Evolutionary conservation across 2,888 invertebrate genomes (phyloP).

Genomic region (Apamea crenata): DNA sequence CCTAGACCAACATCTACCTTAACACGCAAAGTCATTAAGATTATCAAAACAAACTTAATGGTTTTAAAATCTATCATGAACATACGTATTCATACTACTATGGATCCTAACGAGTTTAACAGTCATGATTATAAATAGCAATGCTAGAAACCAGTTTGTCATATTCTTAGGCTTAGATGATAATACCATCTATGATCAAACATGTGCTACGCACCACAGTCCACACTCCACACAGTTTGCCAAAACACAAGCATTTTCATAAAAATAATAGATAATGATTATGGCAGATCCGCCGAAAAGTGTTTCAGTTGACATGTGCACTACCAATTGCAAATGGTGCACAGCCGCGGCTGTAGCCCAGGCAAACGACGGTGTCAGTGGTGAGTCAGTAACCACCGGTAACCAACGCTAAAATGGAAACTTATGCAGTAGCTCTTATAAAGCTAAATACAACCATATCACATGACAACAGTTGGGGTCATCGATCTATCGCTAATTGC

Average conservation of each 20-base stretch:
- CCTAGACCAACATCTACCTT: conserved; percentile 17
- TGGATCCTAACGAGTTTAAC: conserved; percentile 2
- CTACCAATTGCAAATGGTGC: conserved; percentile 84
- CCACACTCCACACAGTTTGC: conserved; percentile 13
- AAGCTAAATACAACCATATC: conserved; percentile 55
- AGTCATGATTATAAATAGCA: conserved; percentile 17
- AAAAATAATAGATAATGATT: conserved; percentile 41
- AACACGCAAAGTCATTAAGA: conserved; percentile 36
- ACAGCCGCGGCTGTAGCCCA: conserved; percentile 82
- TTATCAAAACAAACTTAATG: conserved; percentile 17
- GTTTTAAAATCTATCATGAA: conserved; percentile 14
- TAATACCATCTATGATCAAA: conserved; percentile 8
- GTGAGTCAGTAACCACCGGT: conserved; percentile 79
- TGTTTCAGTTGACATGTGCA: conserved; percentile 81
- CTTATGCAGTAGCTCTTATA: conserved; percentile 29
- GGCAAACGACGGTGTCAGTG: conserved; percentile 80
- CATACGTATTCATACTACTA: not conserved
- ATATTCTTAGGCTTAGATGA: not conserved
- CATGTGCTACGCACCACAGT: not conserved
- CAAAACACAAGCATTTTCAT: conserved; percentile 18
- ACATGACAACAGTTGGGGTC: conserved; percentile 59
- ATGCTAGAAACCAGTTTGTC: conserved; percentile 33
- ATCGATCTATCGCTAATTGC: conserved; percentile 67
- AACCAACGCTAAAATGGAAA: conserved; percentile 51
- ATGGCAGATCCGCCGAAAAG: conserved; percentile 78